Base-by-base conservation (phyloP, 2,797 vertebrate genomes). In the Falco biarmicus region DNA sequence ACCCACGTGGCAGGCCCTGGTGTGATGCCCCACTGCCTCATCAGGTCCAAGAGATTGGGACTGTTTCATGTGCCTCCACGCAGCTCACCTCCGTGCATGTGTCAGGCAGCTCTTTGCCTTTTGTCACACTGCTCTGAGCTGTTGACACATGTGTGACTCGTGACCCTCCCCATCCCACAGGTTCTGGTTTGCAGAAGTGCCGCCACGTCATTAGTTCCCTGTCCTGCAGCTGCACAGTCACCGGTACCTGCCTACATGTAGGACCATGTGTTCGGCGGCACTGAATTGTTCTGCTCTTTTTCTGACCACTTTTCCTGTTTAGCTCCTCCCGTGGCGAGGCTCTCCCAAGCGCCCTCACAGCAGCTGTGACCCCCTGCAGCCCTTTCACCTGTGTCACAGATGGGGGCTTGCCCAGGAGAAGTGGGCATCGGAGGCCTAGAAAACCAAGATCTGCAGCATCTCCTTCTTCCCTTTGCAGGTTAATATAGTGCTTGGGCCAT, bases 181-280 rank as follows among this genome's bases (percentile, higher is more conserved):
- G 65, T 60, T 63, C 51, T 63, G 66, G 6, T 79, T 79, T 89
- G 84, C 85, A 83, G 85, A 77, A 61, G 68, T 34, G 71, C 66
- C 34, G 85, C 68, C 82, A 18, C 7, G 1, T 59, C 85, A 20
- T 7, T 51, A 48, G 68, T 43, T 91, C 83, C 65, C 64, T 22
- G 3, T n/a, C 50, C 78, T 12, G 70, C 84, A 56, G 70, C 81
- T 41, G 41, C 61, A 66, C 31, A 11, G 41, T 13, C 37, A 2
- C 29, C 7, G 47, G 48, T 24, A 70, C 64, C 59, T 63, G 82
- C 54, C 63, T 15, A 11, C 56, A 1, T 4, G 17, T 5, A 5
- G 54, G 15, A 26, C 18, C 1, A 2, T 5, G 9, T 15, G 41
- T 51, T 22, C 28, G 73, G 66, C 6, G 1, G 37, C 53, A 26